Conservation (phyloP, 1,140 invertebrate species). For the Agrilus planipennis region DNA sequence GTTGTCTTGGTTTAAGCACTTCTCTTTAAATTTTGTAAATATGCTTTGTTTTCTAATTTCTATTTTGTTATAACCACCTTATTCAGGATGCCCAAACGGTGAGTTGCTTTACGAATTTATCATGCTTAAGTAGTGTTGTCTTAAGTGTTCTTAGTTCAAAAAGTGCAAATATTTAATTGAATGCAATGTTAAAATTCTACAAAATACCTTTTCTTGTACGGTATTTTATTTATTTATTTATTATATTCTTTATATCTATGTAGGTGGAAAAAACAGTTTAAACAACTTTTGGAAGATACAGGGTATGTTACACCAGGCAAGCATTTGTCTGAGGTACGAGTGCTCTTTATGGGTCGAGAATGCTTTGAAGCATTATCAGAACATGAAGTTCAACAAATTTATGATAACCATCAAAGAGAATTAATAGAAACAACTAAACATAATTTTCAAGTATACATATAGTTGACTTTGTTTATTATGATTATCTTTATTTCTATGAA, state of each 20-base stretch:
- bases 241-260: constrained; percentile 8
- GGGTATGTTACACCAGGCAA: constrained; percentile 91
- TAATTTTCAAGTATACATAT: constrained; percentile 62
- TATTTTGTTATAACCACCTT: constrained; percentile 6
- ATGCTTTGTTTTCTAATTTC: constrained; percentile 8
- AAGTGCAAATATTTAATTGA: too few species aligned
- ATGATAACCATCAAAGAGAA: constrained; percentile 88
- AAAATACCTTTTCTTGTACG: too few species aligned
- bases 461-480: constrained; percentile 1
- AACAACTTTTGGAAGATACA: constrained; percentile 84
- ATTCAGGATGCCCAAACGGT: too few species aligned
- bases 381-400: constrained; percentile 83
- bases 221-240: too few species aligned
- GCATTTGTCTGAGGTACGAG: constrained; percentile 79
- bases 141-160: too few species aligned
- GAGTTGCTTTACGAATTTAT: too few species aligned
- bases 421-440: constrained; percentile 83
- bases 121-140: too few species aligned
- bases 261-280: constrained; percentile 87
- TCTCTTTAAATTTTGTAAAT: constrained; percentile 8
- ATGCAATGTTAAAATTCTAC: too few species aligned
- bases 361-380: constrained; percentile 88
- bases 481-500: constrained; percentile 5
- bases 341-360: constrained; percentile 89
- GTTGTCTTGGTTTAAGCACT: background rate